Conservation (phyloP, 2,888 invertebrate species). For the Ophion slaviceki region DNA sequence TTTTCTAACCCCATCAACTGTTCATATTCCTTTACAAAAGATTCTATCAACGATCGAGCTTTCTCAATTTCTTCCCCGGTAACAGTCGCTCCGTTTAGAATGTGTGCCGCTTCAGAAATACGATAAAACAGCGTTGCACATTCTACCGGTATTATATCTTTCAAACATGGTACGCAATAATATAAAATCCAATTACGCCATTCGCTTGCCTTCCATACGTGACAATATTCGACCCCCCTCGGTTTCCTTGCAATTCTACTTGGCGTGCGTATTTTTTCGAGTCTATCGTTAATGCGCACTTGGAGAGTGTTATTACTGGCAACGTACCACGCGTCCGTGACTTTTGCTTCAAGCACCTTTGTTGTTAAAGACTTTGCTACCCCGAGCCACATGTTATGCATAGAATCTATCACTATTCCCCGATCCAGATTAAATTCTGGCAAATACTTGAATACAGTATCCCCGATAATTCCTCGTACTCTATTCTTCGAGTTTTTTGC, state of each 20-base stretch:
- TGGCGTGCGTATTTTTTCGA: slow-evolving; percentile 35
- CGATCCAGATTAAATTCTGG: slow-evolving; percentile 17
- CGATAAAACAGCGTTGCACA: not conserved
- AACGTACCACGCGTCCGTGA: slow-evolving; percentile 17
- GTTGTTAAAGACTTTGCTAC: slow-evolving; percentile 24
- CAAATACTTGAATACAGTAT: not conserved
- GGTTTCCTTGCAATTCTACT: slow-evolving; percentile 26
- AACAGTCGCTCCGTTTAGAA: slow-evolving; percentile 17
- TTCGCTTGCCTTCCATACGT: slow-evolving; percentile 20
- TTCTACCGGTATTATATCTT: not conserved
- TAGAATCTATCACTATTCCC: slow-evolving; percentile 42
- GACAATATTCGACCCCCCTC: slow-evolving; percentile 20
- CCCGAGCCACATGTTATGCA: slow-evolving; percentile 17
- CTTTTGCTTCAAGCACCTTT: slow-evolving; percentile 11
- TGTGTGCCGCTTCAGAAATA: slow-evolving; percentile 20
- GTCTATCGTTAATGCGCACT: slow-evolving; percentile 12
- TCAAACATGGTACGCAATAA: slow-evolving; percentile 9
- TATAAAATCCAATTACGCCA: slow-evolving; percentile 38
- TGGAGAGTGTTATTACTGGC: not conserved
- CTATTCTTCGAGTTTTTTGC: slow-evolving; percentile 22
- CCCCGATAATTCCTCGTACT: slow-evolving; percentile 39
- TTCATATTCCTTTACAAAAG: not conserved
- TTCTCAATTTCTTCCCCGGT: not conserved
- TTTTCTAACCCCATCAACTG: slow-evolving; percentile 4
- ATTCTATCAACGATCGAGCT: not conserved